Conservation (phyloP, 2,113 vertebrate genomes). For the Pyrgilauda ruficollis region DNA sequence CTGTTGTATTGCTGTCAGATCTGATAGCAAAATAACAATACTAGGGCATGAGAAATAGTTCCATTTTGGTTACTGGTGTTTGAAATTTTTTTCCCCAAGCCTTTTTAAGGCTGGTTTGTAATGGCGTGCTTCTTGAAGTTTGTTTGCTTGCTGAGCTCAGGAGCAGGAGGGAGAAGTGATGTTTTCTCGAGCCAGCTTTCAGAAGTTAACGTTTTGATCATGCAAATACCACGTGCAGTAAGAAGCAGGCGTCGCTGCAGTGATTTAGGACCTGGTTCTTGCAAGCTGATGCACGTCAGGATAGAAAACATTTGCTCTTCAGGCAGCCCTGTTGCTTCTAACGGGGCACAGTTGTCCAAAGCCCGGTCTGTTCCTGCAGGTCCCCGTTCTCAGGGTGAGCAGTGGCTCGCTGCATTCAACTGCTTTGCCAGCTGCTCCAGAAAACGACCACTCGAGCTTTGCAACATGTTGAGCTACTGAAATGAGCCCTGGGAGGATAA, state of each 20-base stretch:
- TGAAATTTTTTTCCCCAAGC: neutral
- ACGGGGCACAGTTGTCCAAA: accelerated
- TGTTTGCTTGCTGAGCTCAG: neutral
- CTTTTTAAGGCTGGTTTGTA: neutral
- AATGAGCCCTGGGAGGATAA: neutral
- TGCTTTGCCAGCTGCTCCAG: slow-evolving; percentile 35
- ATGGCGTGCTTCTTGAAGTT: neutral
- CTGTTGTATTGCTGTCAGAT: neutral
- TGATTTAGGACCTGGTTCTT: neutral
- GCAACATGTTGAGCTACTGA: neutral
- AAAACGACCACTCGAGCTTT: neutral
- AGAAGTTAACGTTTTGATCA: neutral
- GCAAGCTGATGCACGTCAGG: neutral
- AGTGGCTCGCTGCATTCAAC: neutral
- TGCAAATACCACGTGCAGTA: neutral
- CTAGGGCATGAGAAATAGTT: neutral
- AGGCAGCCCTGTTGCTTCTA: neutral
- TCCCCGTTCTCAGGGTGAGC: neutral
- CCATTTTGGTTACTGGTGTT: neutral
- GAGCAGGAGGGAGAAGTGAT: neutral
- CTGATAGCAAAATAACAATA: slow-evolving; percentile 25
- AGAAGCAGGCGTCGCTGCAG: neutral
- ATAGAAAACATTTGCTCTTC: neutral
- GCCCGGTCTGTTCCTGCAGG: neutral
- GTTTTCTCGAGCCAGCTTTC: neutral